phyloP scores from a whole-genome alignment of 2,888 invertebrate genomes.

The Mythimna loreyi region DNA sequence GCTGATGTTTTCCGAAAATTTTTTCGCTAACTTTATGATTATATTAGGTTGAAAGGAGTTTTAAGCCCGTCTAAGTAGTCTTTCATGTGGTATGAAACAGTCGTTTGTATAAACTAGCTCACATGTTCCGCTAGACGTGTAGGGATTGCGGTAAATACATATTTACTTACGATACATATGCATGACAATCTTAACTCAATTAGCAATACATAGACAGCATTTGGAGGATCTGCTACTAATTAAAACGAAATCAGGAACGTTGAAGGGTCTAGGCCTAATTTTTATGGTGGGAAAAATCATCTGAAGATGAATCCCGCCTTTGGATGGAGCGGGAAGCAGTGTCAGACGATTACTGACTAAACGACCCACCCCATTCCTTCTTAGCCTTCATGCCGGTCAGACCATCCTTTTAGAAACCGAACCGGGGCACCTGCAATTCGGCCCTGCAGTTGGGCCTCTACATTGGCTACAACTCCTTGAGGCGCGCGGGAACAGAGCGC shows the following conservation, averaged over 20 bases:
- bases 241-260: not conserved
- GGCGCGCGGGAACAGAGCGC: no score
- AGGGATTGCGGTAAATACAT: not conserved
- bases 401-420: no score
- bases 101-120: conserved; percentile 19
- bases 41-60: conserved; percentile 7
- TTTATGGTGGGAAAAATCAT: no score
- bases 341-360: no score
- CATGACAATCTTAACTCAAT: not conserved
- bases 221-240: not conserved
- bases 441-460: no score
- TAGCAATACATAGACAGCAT: not conserved
- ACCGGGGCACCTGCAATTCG: no score
- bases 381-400: no score
- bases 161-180: not conserved
- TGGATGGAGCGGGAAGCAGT: no score
- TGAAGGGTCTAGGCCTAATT: no score
- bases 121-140: not conserved
- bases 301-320: no score
- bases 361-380: no score
- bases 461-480: no score
- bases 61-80: conserved; percentile 13
- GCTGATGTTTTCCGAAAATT: conserved; percentile 46
- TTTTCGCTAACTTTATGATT: conserved; percentile 34
- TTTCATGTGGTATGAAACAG: conserved; percentile 38